A percentile compares a stretch with the other conserved stretches of the same genome.
phyloP scores from a whole-genome alignment of 2,888 invertebrate species.

The Julus scandinavius region DNA sequence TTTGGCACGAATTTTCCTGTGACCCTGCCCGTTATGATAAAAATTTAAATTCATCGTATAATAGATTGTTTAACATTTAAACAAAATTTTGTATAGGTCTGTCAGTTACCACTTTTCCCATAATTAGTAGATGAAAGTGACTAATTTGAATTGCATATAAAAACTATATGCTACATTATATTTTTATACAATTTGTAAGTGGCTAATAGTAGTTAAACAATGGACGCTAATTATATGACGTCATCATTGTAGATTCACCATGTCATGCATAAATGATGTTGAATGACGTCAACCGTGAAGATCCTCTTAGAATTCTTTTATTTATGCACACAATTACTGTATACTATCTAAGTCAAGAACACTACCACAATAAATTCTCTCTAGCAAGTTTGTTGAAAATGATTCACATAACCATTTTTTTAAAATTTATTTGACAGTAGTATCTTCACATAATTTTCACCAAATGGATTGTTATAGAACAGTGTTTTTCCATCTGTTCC shows the following conservation, averaged over 20 bases:
- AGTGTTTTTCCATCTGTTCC: no score
- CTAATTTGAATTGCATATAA: neutral
- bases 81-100: neutral
- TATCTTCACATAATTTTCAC: no score
- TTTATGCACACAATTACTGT: no score
- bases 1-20: neutral
- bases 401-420: no score
- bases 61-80: neutral
- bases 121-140: neutral
- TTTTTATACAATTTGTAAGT: neutral
- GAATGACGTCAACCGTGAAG: neutral
- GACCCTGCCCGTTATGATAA: slow-evolving; percentile 3
- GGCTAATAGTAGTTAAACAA: neutral
- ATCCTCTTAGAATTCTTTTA: neutral
- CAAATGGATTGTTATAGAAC: no score
- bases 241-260: neutral
- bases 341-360: no score
- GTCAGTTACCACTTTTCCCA: neutral
- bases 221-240: neutral
- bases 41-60: neutral
- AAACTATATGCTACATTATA: neutral
- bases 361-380: no score
- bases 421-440: no score
- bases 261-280: neutral
- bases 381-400: no score